Percentiles rank a stretch among this genome's conserved stretches.
Evolutionary conservation across 2,113 vertebrate species (phyloP).

Genomic region (Barbus barbus): DNA sequence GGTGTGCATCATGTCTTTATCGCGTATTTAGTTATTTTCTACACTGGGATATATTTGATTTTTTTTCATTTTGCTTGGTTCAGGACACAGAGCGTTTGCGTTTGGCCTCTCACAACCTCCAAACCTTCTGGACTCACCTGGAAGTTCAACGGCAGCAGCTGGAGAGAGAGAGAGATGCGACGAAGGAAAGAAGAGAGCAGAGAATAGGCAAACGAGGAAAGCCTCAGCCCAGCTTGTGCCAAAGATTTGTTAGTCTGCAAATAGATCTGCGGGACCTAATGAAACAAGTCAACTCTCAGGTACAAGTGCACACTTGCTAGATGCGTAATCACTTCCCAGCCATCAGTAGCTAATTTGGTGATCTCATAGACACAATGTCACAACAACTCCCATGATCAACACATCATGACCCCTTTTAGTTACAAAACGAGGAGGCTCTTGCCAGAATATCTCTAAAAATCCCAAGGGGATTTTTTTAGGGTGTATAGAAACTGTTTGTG

Average conservation of each 20-base stretch:
- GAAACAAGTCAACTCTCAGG: constrained; percentile 69
- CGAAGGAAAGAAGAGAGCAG: background rate
- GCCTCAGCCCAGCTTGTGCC: constrained; percentile 42
- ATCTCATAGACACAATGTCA: background rate
- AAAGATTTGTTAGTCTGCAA: constrained; percentile 66
- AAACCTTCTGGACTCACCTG: constrained; percentile 68
- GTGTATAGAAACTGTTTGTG: background rate
- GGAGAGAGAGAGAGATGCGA: constrained; percentile 29
- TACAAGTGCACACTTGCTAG: constrained; percentile 29
- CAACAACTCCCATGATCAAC: background rate
- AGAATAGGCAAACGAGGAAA: constrained; percentile 42
- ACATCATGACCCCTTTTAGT: background rate
- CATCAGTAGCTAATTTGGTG: background rate
- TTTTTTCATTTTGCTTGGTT: background rate
- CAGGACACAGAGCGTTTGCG: constrained; percentile 71
- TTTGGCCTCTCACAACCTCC: constrained; percentile 60
- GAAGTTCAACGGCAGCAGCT: constrained; percentile 66
- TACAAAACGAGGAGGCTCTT: constrained; percentile 25
- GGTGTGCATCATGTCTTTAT: constrained; percentile 52
- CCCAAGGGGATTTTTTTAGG: constrained; percentile 41
- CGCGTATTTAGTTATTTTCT: background rate
- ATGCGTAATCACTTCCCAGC: background rate
- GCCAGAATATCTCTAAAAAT: background rate
- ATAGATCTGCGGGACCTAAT: constrained; percentile 74
- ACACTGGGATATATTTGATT: background rate